Evolutionary conservation across 1,140 invertebrate species (phyloP).

Genomic region (Papilio polyxenes): DNA sequence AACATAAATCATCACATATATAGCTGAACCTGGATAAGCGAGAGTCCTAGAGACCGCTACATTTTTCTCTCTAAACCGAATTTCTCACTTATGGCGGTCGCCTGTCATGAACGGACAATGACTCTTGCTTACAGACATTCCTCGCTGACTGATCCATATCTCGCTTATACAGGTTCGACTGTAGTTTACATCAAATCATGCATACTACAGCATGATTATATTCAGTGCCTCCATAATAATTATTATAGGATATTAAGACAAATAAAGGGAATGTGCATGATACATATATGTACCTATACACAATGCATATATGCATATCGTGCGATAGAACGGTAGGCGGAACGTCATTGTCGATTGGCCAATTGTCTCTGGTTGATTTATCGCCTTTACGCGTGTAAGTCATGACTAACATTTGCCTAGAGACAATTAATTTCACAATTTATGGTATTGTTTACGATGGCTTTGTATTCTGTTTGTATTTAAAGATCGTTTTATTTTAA

Average conservation of each 20-base stretch:
- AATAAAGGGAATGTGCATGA: constrained; percentile 43
- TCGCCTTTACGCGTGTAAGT: constrained; percentile 41
- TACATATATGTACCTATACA: background rate
- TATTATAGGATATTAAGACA: background rate
- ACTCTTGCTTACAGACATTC: too few relatives aligned
- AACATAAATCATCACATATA: too few relatives aligned
- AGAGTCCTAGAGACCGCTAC: too few relatives aligned
- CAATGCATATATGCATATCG: constrained; percentile 40
- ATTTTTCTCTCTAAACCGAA: too few relatives aligned
- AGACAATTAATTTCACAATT: constrained; percentile 29
- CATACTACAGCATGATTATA: too few relatives aligned
- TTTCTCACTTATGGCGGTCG: too few relatives aligned
- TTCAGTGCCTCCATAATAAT: background rate
- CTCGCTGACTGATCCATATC: too few relatives aligned
- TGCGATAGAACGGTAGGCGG: constrained; percentile 34
- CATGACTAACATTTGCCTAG: constrained; percentile 30
- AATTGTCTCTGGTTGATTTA: constrained; percentile 66
- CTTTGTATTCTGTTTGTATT: background rate
- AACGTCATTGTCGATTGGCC: constrained; percentile 41
- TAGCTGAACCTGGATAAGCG: too few relatives aligned
- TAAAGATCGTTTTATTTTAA: background rate
- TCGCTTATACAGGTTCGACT: too few relatives aligned
- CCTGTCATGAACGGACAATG: too few relatives aligned
- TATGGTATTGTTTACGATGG: constrained; percentile 20
- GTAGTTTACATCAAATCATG: too few relatives aligned